Percentiles rank a stretch among this genome's conserved stretches.
These are phyloP conservation scores for Halcyon badia DNA, from an alignment of 2,797 vertebrate genomes.

Conservation along the genomic window DNA sequence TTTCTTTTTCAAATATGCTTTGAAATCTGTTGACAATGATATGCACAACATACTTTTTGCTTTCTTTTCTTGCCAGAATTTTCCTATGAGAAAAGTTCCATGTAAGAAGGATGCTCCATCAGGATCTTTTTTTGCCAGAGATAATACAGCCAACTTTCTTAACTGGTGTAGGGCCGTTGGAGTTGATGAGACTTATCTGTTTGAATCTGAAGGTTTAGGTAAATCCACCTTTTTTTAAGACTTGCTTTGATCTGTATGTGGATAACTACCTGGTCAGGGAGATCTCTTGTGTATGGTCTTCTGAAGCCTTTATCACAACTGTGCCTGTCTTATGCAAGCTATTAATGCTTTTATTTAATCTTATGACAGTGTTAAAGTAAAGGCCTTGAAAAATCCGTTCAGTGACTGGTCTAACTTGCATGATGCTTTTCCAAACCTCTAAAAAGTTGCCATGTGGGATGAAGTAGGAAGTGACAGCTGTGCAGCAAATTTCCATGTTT, in stretches of 20 bases:
- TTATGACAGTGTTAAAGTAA: neutral
- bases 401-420: neutral
- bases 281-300: neutral
- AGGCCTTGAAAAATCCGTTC: neutral
- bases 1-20: slow-evolving; percentile 26
- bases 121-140: slow-evolving; percentile 96
- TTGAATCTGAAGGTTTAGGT: slow-evolving; percentile 98
- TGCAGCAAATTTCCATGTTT: neutral
- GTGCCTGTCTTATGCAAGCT: neutral
- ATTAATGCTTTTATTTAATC: neutral
- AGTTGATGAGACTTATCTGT: slow-evolving; percentile 94
- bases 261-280: neutral
- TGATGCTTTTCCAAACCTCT: neutral
- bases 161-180: slow-evolving; percentile 92
- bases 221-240: slow-evolving; percentile 52
- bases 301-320: neutral
- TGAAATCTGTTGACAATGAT: neutral
- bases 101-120: slow-evolving; percentile 93
- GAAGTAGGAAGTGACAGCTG: neutral
- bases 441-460: neutral
- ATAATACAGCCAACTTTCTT: slow-evolving; percentile 98
- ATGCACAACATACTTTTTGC: neutral
- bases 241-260: neutral
- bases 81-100: slow-evolving; percentile 89
- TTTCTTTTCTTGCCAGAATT: slow-evolving; percentile 81